phyloP scores from a whole-genome alignment of 2,113 vertebrate genomes.

The Lathamus discolor region DNA sequence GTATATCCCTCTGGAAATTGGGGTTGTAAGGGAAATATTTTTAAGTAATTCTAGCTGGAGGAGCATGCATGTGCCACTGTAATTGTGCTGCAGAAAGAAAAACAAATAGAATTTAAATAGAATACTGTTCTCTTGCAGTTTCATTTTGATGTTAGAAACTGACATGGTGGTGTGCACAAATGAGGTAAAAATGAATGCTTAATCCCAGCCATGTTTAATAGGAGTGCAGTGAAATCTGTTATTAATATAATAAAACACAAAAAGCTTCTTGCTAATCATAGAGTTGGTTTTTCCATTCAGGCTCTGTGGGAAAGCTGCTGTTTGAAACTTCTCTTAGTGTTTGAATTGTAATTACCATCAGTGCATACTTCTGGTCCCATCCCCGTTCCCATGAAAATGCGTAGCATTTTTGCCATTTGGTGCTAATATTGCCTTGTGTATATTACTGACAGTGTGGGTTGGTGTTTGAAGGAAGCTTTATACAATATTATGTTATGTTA shows the following conservation, averaged over 20 bases:
- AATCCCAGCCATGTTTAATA: conserved; percentile 10
- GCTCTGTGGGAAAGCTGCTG: conserved; percentile 58
- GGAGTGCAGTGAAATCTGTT: conserved; percentile 2
- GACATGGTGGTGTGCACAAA: background rate
- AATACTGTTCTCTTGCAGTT: background rate
- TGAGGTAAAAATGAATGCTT: background rate
- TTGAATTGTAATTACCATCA: conserved; percentile 28
- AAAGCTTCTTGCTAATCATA: conserved; percentile 41
- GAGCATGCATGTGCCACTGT: background rate
- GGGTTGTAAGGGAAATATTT: background rate
- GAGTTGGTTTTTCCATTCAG: conserved; percentile 12
- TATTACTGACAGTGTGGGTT: background rate
- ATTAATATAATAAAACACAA: conserved; percentile 56
- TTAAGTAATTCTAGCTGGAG: background rate
- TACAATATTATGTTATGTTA: background rate
- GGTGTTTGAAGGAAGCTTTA: background rate
- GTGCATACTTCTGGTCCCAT: background rate
- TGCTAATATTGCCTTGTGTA: background rate
- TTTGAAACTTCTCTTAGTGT: conserved; percentile 24
- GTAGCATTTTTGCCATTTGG: background rate
- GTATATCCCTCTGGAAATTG: background rate
- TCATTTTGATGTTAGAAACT: background rate
- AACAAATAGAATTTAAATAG: background rate
- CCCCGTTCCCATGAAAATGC: background rate
- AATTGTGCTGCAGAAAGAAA: conserved; percentile 25